Evolutionary conservation across 2,888 invertebrate genomes (phyloP), one percentile per base, ranked within the genome.

Genomic region (Ischnus inquisitorius): DNA sequence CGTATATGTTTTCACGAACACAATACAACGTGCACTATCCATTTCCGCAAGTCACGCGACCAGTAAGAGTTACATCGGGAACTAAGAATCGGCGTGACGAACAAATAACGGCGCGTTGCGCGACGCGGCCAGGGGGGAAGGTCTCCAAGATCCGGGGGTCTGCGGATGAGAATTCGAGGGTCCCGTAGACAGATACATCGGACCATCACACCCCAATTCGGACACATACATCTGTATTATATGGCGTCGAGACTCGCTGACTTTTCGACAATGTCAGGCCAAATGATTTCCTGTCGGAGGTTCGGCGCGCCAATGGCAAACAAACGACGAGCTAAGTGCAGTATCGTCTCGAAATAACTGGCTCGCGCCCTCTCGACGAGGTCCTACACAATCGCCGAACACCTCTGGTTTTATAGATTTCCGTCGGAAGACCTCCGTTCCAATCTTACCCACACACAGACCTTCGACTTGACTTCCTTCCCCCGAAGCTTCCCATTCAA

Each of bases 21-120:
- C 19, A 19, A 19, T 64, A 25, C 12, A 60, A 10, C 16, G 16
- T 22, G 57, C 54, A 57, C 62, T 64, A 85, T 83, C 65, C 65
- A 86, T 88, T 90, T 90, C 88, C 89, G 87, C 89, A 87, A 88
- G 89, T 89, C 88, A 87, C 88, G 88, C 85, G 87, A 84, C 87
- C 83, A 71, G 67, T 79, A 54, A 67, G 74, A 81, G 81, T 79
- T 34, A 34, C 8, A 8, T 65, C 65, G 69, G 60, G 48, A 72
- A 68, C 54, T 39, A 43, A 77, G 74, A 80, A 74, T 76, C 79
- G 79, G 82, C 79, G 79, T 82, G 87, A 85, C 88, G 85, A 88
- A 87, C 84, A 87, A 89, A 87, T 85, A 78, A 82, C 74, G 85
- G 72, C n/a, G 69, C 46, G 46, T 68, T 69, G 51, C 48, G 28